Evolutionary conservation across 1,140 invertebrate genomes (phyloP), one percentile per base, ranked within the genome.

Genomic region (Onthophagus taurus): DNA sequence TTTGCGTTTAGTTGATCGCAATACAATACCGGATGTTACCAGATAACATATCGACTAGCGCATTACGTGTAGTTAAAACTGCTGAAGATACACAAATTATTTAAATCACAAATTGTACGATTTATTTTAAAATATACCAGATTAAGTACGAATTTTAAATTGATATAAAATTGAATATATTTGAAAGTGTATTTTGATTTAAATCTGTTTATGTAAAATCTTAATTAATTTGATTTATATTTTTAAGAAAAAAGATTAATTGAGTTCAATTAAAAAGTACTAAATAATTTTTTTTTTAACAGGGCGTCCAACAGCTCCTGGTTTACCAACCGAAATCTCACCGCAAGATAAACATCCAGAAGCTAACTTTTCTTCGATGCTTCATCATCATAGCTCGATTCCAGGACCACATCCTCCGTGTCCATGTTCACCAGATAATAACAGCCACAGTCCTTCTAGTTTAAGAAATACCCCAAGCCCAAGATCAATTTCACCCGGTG

Each of bases 361-460:
- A 26, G 34, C 14, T 11, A 19, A 23, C n/a, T 62, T 56, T 35
- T n/a, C n/a, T n/a, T 37, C 51, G 20, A 33, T 52, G 37, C 45
- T 55, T 18, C 23, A 35, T 42, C 16, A 38, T 50, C n/a, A n/a
- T n/a, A n/a, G n/a, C n/a, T n/a, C n/a, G n/a, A n/a, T n/a, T n/a
- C 9, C 47, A 23, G 49, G 48, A 33, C 21, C 53, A 31, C 61
- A 51, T 11, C 17, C 51, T 2, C 49, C 47, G 13, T 60, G 50
- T 44, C 52, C 53, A 3, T 60, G 54, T 46, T 62, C 62, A 6
- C 60, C 60, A 38, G 50, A 52, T 14, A n/a, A n/a, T n/a, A 57
- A 49, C 37, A 51, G 42, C 19, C 45, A 35, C 13, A 58, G 52
- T 42, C 53, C 55, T 12, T 34, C 48, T 4, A 55, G 51, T 24